Evolutionary conservation across 2,888 invertebrate species (phyloP).

Genomic region (Diarsia dahlii): DNA sequence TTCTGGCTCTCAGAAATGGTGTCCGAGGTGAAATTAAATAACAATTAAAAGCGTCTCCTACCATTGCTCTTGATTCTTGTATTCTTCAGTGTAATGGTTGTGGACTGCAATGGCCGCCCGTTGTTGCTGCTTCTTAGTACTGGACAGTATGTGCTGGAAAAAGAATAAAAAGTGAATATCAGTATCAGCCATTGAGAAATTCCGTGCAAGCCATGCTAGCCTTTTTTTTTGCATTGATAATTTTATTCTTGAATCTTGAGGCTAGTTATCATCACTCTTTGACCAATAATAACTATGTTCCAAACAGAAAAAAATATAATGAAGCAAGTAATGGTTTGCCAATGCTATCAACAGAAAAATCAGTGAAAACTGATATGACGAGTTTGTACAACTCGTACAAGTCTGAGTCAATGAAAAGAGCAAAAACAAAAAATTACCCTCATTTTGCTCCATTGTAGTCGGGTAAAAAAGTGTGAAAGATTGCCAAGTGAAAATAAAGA

Average conservation of each 20-base stretch:
- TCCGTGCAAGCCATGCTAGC: neutral
- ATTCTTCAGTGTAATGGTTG: conserved; percentile 86
- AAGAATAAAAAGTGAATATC: neutral
- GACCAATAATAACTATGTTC: no score
- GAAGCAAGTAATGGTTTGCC: no score
- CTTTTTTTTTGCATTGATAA: neutral
- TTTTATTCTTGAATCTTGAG: no score
- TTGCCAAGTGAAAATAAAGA: neutral
- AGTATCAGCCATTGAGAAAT: neutral
- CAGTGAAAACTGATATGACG: no score
- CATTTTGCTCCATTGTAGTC: no score
- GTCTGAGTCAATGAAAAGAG: neutral
- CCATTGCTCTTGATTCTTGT: conserved; percentile 87
- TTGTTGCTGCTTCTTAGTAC: conserved; percentile 80
- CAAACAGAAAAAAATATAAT: no score
- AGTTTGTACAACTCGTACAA: no score
- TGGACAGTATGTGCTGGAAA: conserved; percentile 87
- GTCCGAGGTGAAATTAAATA: neutral
- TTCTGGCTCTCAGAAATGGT: neutral
- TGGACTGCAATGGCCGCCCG: conserved; percentile 81
- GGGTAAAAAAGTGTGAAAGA: neutral
- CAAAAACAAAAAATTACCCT: neutral
- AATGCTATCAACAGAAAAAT: no score
- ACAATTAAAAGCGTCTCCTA: conserved; percentile 74
- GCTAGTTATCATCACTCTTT: no score